Percentiles rank a stretch among this genome's conserved stretches.
phyloP scores from a whole-genome alignment of 2,888 invertebrate genomes.

The Tortricodes alternella region DNA sequence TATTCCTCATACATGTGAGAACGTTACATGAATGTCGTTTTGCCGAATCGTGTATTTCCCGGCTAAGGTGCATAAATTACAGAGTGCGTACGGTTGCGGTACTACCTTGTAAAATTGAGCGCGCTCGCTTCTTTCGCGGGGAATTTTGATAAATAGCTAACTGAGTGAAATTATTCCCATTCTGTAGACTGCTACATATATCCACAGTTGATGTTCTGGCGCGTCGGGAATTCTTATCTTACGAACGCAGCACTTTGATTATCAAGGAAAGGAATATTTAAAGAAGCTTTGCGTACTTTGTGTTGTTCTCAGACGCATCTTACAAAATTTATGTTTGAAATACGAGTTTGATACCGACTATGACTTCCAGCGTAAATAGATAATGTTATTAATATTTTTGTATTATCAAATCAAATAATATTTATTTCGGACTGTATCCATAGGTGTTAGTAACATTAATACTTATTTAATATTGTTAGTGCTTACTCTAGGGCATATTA shows the following conservation, averaged over 20 bases:
- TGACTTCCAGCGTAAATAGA: background rate
- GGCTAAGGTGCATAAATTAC: conserved; percentile 57
- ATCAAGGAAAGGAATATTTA: conserved; percentile 77
- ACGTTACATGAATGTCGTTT: conserved; percentile 19
- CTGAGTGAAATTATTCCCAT: conserved; percentile 70
- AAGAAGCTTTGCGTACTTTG: conserved; percentile 70
- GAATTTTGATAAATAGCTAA: conserved; percentile 74
- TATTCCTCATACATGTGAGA: background rate
- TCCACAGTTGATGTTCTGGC: conserved; percentile 52
- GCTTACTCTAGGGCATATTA: no score
- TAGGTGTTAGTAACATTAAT: no score
- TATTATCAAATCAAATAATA: no score
- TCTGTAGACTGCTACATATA: conserved; percentile 58
- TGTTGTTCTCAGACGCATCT: conserved; percentile 66
- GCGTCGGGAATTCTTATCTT: conserved; percentile 77
- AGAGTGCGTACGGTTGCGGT: conserved; percentile 43
- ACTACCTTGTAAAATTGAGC: conserved; percentile 54
- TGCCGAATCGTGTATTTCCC: conserved; percentile 27
- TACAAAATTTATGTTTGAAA: conserved; percentile 69
- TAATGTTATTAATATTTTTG: background rate
- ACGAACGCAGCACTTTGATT: conserved; percentile 79
- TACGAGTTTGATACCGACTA: conserved; percentile 3
- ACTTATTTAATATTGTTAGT: no score
- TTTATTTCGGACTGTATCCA: no score
- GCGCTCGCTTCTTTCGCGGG: conserved; percentile 48